Evolutionary conservation across 2,888 invertebrate species (phyloP).

Genomic region (Melinopterus prodromus): DNA sequence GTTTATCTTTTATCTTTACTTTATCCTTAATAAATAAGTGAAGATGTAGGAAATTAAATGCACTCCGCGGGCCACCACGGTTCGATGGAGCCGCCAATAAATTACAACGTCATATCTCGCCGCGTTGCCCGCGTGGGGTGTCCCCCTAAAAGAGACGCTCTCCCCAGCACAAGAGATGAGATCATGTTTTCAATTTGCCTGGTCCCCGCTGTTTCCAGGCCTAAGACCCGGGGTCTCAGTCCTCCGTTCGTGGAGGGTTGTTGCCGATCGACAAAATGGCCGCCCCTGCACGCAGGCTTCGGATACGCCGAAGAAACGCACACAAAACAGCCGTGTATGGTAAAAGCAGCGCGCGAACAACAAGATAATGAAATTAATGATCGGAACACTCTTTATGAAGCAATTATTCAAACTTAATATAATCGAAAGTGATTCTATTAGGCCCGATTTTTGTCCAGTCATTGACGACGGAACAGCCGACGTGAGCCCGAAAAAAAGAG

Average conservation of each 20-base stretch:
- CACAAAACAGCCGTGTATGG: conserved; percentile 25
- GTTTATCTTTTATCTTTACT: no score
- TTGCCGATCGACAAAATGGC: conserved; percentile 34
- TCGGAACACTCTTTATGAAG: conserved; percentile 47
- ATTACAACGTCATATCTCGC: conserved; percentile 36
- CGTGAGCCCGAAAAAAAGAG: conserved; percentile 44
- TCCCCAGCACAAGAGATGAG: conserved; percentile 48
- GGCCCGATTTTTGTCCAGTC: conserved; percentile 55
- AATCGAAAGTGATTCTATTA: conserved; percentile 62
- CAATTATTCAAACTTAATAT: conserved; percentile 59
- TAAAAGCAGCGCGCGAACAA: conserved; percentile 22
- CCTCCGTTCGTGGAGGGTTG: conserved; percentile 20
- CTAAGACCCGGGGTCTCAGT: conserved; percentile 41
- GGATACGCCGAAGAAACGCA: background rate
- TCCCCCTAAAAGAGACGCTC: conserved; percentile 32
- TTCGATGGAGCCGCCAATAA: conserved; percentile 29
- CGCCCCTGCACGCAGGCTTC: conserved; percentile 21
- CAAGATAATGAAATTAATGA: conserved; percentile 36
- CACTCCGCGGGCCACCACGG: conserved; percentile 32
- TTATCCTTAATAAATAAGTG: background rate
- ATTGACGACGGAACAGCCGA: conserved; percentile 43
- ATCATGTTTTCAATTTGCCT: conserved; percentile 57
- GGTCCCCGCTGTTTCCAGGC: conserved; percentile 52
- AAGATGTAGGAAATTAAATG: conserved; percentile 27
- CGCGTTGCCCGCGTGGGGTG: conserved; percentile 10